Evolutionary conservation across 2,113 vertebrate species (phyloP), one percentile per base, ranked within the genome.

Genomic region (Hydrochoerus hydrochaeris): DNA sequence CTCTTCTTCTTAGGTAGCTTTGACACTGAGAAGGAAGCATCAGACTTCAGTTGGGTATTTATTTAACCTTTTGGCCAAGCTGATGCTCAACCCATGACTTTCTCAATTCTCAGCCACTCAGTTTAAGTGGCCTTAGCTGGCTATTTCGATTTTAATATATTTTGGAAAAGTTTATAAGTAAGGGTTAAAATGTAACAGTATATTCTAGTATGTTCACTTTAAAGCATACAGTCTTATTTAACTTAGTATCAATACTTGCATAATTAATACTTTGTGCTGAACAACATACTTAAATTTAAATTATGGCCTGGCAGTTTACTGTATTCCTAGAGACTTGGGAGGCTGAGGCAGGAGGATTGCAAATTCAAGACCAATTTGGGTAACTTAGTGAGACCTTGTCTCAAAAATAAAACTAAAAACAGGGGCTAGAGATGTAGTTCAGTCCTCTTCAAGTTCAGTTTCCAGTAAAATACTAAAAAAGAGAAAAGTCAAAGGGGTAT

Each of bases 111-210:
- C 63, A 41, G 10, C 12, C 28, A 58, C 49, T 94, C 38, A 52
- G 90, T 73, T 78, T 86, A 89, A 28, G 52, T 89, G 92, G 28
- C 26, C 26, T 93, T 88, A 90, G 60, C 86, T 95, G 44, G 65
- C 63, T 92, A 71, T 86, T 91, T 90, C 57, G 62, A 35, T 95
- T 87, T 92, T 87, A 94, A 44, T 90, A 38, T 65, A 69, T 60
- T 54, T 91, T 26, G 60, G 38, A 93, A 95, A 75, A 86, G 3
- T 35, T 80, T 96, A 32, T 82, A 87, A 90, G 46, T 94, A 80
- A 86, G 24, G 35, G 32, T 85, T 92, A 80, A 88, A 95, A 65
- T 81, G 54, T 52, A 92, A 41, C 30, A 58, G 4, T 95, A 22
- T 77, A 46, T 81, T 81, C 52, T 24, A 52, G 8, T 71, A 60